Evolutionary conservation across 1,140 invertebrate genomes (phyloP), one percentile per base, ranked within the genome.

Genomic region (Drosophila teissieri): DNA sequence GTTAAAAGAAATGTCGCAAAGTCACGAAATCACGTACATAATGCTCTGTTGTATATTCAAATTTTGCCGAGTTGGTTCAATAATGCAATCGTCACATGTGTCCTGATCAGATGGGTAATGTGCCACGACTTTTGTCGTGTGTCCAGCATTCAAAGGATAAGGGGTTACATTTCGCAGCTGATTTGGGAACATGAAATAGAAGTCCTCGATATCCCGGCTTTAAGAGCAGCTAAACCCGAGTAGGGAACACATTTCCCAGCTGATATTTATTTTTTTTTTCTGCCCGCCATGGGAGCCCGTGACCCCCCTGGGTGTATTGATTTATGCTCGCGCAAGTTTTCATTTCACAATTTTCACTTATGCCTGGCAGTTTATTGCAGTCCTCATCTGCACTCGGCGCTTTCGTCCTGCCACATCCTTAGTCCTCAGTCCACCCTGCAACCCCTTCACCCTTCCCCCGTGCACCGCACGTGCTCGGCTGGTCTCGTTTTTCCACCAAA

Each of bases 261-360:
- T 37, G 40, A 36, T 40, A 31, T 54, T 22, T 6, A 12, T 8
- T 55, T 34, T 37, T 12, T 19, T 17, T 22, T 17, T 36, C 8
- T 31, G 31, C 8, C 31, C 37, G 36, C 52, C 19, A 15, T 27
- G 65, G 11, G 36, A 70, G 27, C 10, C 51, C 52, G 39, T 57
- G 67, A 60, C 45, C 40, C 42, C 39, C 52, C 54, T 64, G 48
- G 57, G 42, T 67, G 22, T 88, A 88, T 88, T 88, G 83, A 88
- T 88, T 88, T 89, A 80, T 83, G 84, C 53, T 83, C 68, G 79
- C 67, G 46, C 72, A 52, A 63, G 72, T 80, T 83, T 82, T 80
- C 72, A 89, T 88, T 88, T 65, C 67, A 76, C 57, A 83, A 68
- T 65, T 89, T 79, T 65, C 67, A 52, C 58, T 73, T 75, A 67